These are phyloP conservation scores for Spinus olivaceus DNA, from an alignment of 2,797 vertebrate species.

Conservation along the genomic window DNA sequence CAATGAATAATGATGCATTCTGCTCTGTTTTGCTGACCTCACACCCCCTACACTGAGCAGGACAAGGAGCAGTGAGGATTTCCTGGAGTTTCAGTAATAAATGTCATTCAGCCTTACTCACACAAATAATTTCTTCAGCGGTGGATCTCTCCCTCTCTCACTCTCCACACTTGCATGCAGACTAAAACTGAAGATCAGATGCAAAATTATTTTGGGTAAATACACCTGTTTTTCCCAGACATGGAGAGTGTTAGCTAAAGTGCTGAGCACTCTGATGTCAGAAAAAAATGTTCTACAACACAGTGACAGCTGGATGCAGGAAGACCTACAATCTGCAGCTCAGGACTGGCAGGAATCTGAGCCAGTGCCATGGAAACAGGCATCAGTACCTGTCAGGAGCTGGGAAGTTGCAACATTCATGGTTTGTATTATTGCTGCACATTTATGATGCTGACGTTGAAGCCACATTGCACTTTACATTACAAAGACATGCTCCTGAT, in stretches of 20 bases:
- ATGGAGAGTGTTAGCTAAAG: neutral
- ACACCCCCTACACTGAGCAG: neutral
- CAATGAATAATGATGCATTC: neutral
- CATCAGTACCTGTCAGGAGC: constrained; percentile 48
- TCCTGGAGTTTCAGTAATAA: neutral
- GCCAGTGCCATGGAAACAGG: constrained; percentile 48
- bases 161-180: neutral
- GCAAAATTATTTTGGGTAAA: neutral
- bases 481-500: neutral
- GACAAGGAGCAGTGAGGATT: neutral
- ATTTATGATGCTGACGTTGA: neutral
- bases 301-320: constrained; percentile 23
- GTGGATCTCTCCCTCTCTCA: neutral
- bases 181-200: neutral
- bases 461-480: neutral
- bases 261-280: constrained; percentile 3
- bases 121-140: neutral
- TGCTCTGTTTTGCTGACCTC: neutral
- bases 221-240: constrained; percentile 1
- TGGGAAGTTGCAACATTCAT: neutral
- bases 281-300: constrained; percentile 23
- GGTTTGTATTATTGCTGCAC: neutral
- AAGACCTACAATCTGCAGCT: constrained; percentile 30
- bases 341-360: constrained; percentile 26
- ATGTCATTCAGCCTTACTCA: neutral